These are phyloP conservation scores for Apogon hyalosoma DNA, from an alignment of 2,797 vertebrate genomes.

Conservation along the genomic window DNA sequence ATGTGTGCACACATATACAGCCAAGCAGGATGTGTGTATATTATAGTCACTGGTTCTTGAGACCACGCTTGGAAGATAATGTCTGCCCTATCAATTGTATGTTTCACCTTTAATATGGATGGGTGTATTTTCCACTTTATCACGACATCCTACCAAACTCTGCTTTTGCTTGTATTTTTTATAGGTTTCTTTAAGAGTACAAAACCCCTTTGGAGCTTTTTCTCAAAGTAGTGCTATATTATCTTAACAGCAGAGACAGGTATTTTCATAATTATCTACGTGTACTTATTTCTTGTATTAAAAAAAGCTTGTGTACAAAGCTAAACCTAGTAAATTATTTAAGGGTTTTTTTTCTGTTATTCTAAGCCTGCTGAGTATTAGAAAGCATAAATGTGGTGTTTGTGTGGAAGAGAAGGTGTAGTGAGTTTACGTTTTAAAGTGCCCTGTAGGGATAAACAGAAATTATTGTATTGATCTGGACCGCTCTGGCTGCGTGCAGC, in stretches of 20 bases:
- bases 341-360: constrained; percentile 38
- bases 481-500: not conserved
- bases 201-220: not conserved
- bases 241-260: not conserved
- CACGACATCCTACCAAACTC: not conserved
- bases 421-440: constrained; percentile 25
- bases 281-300: constrained; percentile 15
- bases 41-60: not conserved
- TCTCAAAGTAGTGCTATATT: constrained; percentile 10
- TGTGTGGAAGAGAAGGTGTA: constrained; percentile 21
- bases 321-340: constrained; percentile 53
- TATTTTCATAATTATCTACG: constrained; percentile 11
- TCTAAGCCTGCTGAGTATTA: constrained; percentile 31
- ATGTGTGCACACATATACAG: constrained; percentile 1
- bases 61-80: not conserved
- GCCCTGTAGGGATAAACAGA: constrained; percentile 25
- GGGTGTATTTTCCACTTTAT: not conserved
- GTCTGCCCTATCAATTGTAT: no score
- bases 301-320: constrained; percentile 30
- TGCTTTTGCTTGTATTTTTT: not conserved
- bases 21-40: not conserved
- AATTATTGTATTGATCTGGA: constrained; percentile 30
- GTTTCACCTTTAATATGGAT: not conserved
- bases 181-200: not conserved
- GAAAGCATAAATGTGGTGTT: constrained; percentile 22